Conservation (phyloP, 2,113 vertebrate genomes). For the Globicephala melas region DNA sequence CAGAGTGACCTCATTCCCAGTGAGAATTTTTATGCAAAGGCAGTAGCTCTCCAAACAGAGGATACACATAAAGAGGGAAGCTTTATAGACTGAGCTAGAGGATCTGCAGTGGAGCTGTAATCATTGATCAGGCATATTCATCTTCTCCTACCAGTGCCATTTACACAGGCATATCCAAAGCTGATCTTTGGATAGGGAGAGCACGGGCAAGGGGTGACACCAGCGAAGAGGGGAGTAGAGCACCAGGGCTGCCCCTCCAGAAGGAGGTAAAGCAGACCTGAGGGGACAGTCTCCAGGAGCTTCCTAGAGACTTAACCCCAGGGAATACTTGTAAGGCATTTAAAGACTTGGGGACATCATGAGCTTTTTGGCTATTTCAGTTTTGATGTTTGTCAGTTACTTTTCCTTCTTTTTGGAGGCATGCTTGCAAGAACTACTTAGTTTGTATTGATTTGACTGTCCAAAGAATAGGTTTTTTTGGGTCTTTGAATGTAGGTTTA, state of each 20-base stretch:
- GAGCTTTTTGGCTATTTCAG: background rate
- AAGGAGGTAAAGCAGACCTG: background rate
- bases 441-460: background rate
- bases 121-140: background rate
- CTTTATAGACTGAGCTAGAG: background rate
- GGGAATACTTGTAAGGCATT: background rate
- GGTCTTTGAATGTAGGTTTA: background rate
- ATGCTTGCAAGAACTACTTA: background rate
- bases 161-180: background rate
- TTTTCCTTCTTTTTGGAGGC: background rate
- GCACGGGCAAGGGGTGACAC: too few species aligned
- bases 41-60: background rate
- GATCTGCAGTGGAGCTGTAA: background rate
- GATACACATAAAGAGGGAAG: background rate
- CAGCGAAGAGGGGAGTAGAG: background rate
- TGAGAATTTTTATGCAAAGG: background rate
- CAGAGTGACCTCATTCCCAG: background rate
- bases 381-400: background rate
- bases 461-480: background rate
- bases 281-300: background rate
- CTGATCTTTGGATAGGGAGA: background rate
- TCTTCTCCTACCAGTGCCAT: background rate
- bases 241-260: background rate
- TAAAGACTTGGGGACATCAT: background rate
- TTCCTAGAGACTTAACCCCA: background rate